A percentile compares a stretch with the other conserved stretches of the same genome.
Conservation (phyloP, 2,797 vertebrate species). For the Poeciliopsis turneri region DNA sequence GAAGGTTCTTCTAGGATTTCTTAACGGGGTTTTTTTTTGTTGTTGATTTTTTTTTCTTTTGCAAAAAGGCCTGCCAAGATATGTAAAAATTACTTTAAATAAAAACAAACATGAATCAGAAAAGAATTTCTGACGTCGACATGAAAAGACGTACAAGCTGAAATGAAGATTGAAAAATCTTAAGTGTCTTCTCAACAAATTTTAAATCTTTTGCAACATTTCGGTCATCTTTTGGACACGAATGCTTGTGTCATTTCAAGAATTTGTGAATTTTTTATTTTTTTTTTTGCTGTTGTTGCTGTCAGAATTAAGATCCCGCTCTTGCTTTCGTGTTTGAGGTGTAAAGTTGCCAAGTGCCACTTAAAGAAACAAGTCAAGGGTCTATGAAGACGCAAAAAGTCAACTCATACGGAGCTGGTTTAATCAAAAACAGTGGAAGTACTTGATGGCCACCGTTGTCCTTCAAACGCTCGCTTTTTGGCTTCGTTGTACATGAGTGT, state of each 20-base stretch:
- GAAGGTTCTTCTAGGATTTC: constrained; percentile 35
- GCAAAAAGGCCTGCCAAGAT: constrained; percentile 8
- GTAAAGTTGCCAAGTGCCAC: constrained; percentile 29
- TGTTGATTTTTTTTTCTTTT: constrained; percentile 11
- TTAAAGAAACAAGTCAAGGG: constrained; percentile 11
- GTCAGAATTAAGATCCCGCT: constrained; percentile 19
- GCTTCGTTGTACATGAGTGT: constrained; percentile 35
- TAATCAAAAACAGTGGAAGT: constrained; percentile 39
- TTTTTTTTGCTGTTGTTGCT: not conserved
- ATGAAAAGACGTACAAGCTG: constrained; percentile 5
- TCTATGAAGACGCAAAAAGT: constrained; percentile 7
- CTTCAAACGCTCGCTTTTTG: constrained; percentile 14
- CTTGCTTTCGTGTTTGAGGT: constrained; percentile 55
- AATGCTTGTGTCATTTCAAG: constrained; percentile 34
- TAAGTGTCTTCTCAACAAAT: constrained; percentile 10
- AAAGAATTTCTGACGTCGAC: constrained; percentile 17
- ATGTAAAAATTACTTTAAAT: constrained; percentile 15
- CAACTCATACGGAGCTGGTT: constrained; percentile 39
- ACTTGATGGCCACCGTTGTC: constrained; percentile 49
- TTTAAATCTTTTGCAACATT: constrained; percentile 7
- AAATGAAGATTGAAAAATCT: constrained; percentile 13
- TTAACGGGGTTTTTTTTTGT: not conserved
- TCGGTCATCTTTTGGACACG: constrained; percentile 4
- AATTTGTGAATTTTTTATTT: constrained; percentile 15
- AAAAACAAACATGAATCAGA: not conserved